Base-by-base conservation (phyloP, 2,797 vertebrate genomes). In the Lerista edwardsae region DNA sequence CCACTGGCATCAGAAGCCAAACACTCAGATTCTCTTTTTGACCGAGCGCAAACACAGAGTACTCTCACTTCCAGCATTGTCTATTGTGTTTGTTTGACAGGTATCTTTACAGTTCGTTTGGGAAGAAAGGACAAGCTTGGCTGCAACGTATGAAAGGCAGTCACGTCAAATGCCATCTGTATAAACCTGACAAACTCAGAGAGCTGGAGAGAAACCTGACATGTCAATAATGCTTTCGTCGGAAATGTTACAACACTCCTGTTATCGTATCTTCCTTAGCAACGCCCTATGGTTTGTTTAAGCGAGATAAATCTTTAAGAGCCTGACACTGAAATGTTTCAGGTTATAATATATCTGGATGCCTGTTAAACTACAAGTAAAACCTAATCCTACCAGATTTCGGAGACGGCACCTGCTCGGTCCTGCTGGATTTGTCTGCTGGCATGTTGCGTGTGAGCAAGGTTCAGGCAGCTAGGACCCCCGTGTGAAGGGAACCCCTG, bases 201-300 rank as follows among this genome's bases (percentile, higher is more conserved):
- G 89, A 75, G 86, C 85, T 61, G 64, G 69, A 88, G 90, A 93
- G 88, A 87, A 93, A 89, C 79, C 87, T 85, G 83, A 87, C 93
- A 93, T 91, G 88, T 87, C 91, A 93, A 90, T 87, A 91, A 80
- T 67, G 65, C 79, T 71, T 91, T 91, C 86, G 25, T 88, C 85
- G 86, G 82, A 88, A 91, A 51, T 87, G 47, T 92, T 91, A 85
- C 80, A 91, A 88, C 80, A 79, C 61, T 91, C 79, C 41, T 85
- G 84, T 88, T 92, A 86, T 87, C 93, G 29, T 85, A 84, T 90
- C 88, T 94, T 88, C 88, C 90, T 91, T 94, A 94, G 92, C 91
- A 95, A 95, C 89, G 91, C 83, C 59, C 73, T 90, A 83, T 83
- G 78, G 77, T 88, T 94, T 95, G 87, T 94, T 91, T 91, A 93